Evolutionary conservation across 2,888 invertebrate species (phyloP), one percentile per base, ranked within the genome.

Genomic region (Drosophila fungiperda): DNA sequence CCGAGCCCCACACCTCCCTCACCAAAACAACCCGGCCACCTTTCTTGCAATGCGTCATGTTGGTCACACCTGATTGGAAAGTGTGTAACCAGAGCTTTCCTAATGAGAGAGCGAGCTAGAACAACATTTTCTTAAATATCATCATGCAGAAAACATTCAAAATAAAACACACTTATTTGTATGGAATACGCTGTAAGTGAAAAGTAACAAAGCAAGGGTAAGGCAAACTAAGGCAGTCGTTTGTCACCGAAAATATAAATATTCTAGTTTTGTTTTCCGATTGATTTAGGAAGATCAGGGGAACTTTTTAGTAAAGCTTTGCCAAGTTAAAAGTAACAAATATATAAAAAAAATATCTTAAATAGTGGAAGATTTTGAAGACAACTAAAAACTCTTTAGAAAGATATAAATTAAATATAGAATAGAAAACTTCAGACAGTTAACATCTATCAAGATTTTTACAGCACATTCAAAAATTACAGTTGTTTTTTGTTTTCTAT

Each of bases 1-100:
- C n/a, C 3, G 35, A 35, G 11, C 38, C 33, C n/a, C 20, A 11
- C 35, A 23, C 20, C 20, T 12, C 2, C 36, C 2, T n/a, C 7
- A 2, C 4, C 26, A 1, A 7, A 2, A 2, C 26, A 5, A 7
- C 15, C 8, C 8, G 1, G 5, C 4, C 2, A 0, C 15, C n/a
- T 45, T 23, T 17, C 15, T 20, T 12, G 2, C 7, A 8, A 17
- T 7, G 36, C 38, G 8, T 38, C 9, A 11, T 36, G 20, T 59
- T 52, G 29, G 70, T 69, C 70, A 62, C 63, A 69, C 63, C 70
- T 71, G 69, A 70, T 69, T 54, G 70, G 52, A 36, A 38, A 9
- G 6, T 36, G 29, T 42, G 65, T 33, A 60, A 38, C 49, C 64
- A 53, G 42, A 29, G 36, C 12, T 29, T 29, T 1, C n/a, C 45